A percentile compares a stretch with the other conserved stretches of the same genome.
Evolutionary conservation across 2,113 vertebrate species (phyloP).

Genomic region (Cricetomys ansorgei): DNA sequence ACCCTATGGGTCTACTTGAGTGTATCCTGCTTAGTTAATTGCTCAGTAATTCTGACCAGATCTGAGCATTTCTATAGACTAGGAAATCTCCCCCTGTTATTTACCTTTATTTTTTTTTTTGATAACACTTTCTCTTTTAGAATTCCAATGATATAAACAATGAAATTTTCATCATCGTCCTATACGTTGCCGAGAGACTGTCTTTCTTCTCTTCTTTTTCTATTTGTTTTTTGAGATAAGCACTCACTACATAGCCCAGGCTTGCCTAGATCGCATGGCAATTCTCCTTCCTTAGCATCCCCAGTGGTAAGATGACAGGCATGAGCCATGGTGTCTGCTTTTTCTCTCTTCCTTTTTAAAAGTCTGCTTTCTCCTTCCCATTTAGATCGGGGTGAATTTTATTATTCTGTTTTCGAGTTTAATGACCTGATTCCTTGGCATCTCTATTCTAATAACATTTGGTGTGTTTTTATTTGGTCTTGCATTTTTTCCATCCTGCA

Average conservation of each 20-base stretch:
- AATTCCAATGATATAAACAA: not conserved
- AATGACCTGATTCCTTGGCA: not conserved
- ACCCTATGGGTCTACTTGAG: not conserved
- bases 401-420: not conserved
- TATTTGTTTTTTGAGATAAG: not conserved
- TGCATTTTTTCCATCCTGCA: not conserved
- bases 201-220: not conserved
- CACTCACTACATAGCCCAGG: not conserved
- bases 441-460: not conserved
- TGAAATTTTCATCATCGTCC: not conserved
- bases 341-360: not conserved
- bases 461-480: not conserved
- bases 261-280: too few species aligned
- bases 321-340: not conserved
- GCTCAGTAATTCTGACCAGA: not conserved
- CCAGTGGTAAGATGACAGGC: not conserved
- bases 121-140: not conserved
- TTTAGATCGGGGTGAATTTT: slow-evolving; percentile 29
- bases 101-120: not conserved
- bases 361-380: not conserved
- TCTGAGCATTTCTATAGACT: not conserved
- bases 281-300: too few species aligned
- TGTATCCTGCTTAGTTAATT: not conserved
- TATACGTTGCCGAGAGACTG: not conserved
- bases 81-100: not conserved